Conservation (phyloP, 2,888 invertebrate genomes). For the Rhagonycha fulva region DNA sequence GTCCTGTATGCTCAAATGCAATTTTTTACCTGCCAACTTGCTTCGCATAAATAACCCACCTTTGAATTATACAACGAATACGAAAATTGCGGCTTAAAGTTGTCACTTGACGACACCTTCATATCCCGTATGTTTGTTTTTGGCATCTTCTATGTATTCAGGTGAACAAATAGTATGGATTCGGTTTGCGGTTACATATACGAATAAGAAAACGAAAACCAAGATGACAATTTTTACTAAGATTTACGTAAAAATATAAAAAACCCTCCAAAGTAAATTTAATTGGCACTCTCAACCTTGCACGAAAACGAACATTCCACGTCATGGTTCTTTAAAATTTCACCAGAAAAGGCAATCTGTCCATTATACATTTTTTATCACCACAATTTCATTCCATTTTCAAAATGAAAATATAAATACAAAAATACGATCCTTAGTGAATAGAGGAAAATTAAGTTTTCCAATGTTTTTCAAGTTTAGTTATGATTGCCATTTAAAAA, state of each 20-base stretch:
- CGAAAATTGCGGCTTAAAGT: conserved; percentile 31
- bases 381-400: neutral
- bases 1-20: conserved; percentile 28
- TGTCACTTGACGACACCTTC: conserved; percentile 32
- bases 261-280: neutral
- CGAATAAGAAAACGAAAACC: conserved; percentile 12
- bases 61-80: conserved; percentile 28
- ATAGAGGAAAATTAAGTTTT: neutral
- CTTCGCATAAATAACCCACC: conserved; percentile 28
- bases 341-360: neutral
- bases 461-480: neutral
- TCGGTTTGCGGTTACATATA: conserved; percentile 20
- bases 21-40: conserved; percentile 28
- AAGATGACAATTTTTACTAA: neutral
- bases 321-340: neutral
- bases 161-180: conserved; percentile 33
- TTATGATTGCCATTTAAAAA: neutral
- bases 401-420: neutral
- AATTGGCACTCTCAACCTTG: neutral
- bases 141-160: conserved; percentile 35
- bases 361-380: neutral
- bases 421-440: neutral
- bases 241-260: neutral
- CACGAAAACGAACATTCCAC: neutral
- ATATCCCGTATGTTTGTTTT: conserved; percentile 36